Base-by-base conservation (phyloP, 2,113 vertebrate species). In the Leptobrachium leishanense region DNA sequence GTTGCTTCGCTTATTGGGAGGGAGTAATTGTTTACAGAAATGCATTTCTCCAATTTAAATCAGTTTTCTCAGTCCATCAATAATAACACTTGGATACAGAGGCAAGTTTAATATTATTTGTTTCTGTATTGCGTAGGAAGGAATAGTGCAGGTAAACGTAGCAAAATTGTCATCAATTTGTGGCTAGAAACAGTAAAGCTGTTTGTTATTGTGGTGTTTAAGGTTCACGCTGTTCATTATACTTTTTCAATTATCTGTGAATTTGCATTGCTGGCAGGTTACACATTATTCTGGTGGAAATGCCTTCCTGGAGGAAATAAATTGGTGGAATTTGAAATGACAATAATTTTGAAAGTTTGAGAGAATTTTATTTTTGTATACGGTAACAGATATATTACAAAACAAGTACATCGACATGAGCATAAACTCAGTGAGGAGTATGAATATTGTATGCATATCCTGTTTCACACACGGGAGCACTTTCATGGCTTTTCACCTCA, bases 181-280 rank as follows among this genome's bases (percentile, higher is more conserved):
- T 63, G 68, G 77, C n/a, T 31, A 53, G 76, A 46, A 39, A 59
- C 12, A 67, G 55, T 31, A 41, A 80, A 39, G 65, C 15, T 81
- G 43, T 62, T 40, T 74, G 20, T 62, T n/a, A 68, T 40, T 64
- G 43, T 41, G 50, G 20, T 50, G 64, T 53, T 39, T 74, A 13
- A 74, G 65, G 67, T 74, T 81, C 71, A 74, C 50, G 72, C 71
- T 74, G 71, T 43, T 81, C 64, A 41, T 64, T 62, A 55, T 63
- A 68, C 72, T 81, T 74, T 76, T 81, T 81, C 72, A 81, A 74
- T 81, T 74, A 74, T 74, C 71, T 59, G 46, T 74, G 68, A 57
- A 81, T 74, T 81, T 74, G 72, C 78, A 81, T 81, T 44, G 43
- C 20, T 81, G 72, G 72, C 71, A 81, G 78, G 72, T 15, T 68